These are phyloP conservation scores for Colinus virginianus DNA, from an alignment of 2,113 vertebrate species.

Conservation along the genomic window DNA sequence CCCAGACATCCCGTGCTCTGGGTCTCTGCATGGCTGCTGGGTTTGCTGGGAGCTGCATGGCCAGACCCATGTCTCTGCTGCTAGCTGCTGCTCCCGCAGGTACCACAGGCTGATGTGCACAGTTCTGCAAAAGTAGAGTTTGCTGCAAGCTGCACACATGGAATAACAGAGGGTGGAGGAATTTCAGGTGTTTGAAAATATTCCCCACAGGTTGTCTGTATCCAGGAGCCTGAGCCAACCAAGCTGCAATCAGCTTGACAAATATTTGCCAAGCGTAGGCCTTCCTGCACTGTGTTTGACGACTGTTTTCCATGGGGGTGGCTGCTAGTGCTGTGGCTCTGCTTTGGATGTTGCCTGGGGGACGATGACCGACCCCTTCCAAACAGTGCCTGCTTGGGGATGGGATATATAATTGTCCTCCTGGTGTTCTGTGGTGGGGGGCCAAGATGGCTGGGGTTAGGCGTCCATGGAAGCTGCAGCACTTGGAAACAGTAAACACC, in stretches of 20 bases:
- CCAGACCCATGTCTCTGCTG: neutral
- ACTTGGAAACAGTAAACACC: neutral
- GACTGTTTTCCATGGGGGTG: neutral
- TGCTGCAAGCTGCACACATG: neutral
- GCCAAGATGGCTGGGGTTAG: neutral
- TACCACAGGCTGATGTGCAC: fast-evolving
- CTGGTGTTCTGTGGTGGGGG: fast-evolving
- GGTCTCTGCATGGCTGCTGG: fast-evolving
- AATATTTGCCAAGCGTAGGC: slow-evolving; percentile 18
- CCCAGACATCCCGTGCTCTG: neutral
- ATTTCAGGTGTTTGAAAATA: neutral
- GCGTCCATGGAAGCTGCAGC: neutral
- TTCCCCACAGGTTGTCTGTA: neutral
- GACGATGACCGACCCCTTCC: neutral
- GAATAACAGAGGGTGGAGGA: neutral
- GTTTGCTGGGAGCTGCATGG: neutral
- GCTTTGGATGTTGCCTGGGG: neutral
- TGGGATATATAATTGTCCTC: fast-evolving
- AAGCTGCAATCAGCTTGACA: slow-evolving; percentile 2
- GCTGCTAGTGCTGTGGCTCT: neutral
- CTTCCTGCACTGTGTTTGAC: neutral
- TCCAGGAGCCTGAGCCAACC: neutral
- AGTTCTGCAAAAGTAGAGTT: neutral
- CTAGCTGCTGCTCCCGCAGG: no score
- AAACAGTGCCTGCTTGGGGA: fast-evolving